These are phyloP conservation scores for Solenopsis invicta DNA, from an alignment of 1,140 invertebrate species.

Conservation along the genomic window DNA sequence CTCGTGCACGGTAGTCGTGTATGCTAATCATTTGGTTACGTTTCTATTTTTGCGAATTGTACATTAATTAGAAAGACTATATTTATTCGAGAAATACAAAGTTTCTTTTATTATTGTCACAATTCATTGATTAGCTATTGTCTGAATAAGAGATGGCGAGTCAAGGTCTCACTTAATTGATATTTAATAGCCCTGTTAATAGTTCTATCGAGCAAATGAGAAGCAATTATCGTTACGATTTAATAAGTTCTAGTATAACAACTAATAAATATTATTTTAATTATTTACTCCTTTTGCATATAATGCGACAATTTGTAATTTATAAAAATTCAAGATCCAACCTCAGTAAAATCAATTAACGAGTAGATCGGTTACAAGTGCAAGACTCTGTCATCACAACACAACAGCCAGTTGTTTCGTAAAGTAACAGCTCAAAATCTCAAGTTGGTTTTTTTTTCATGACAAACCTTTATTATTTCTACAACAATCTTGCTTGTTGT, in stretches of 20 bases:
- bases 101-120: background rate
- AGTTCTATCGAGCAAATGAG: background rate
- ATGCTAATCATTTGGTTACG: background rate
- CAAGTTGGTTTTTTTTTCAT: background rate
- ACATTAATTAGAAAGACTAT: conserved; percentile 10
- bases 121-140: background rate
- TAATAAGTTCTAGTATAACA: background rate
- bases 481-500: conserved; percentile 8
- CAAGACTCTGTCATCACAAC: conserved; percentile 1
- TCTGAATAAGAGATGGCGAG: background rate
- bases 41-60: background rate
- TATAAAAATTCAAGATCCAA: conserved; percentile 11
- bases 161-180: conserved; percentile 6
- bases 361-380: conserved; percentile 3
- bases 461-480: conserved; percentile 7
- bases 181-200: conserved; percentile 36
- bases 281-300: no score
- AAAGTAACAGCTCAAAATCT: background rate
- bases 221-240: background rate
- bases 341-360: background rate
- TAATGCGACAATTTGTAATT: background rate
- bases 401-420: conserved; percentile 8
- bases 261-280: background rate
- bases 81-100: background rate
- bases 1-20: background rate